These are phyloP conservation scores for Cavia porcellus DNA, from an alignment of 2,113 vertebrate genomes.

Conservation along the genomic window DNA sequence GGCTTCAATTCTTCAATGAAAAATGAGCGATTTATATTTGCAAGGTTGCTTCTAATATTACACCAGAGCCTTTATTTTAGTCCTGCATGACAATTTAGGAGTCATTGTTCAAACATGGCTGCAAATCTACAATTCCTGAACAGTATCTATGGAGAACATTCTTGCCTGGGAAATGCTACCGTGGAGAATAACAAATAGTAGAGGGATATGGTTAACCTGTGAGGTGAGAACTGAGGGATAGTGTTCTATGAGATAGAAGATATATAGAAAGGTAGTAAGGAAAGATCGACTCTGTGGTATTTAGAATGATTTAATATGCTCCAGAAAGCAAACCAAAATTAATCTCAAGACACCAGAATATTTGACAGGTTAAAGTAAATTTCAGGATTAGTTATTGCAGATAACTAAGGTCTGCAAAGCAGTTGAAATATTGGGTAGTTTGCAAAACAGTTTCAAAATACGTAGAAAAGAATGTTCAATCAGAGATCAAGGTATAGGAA, in stretches of 20 bases:
- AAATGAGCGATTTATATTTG: background rate
- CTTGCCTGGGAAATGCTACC: background rate
- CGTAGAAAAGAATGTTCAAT: background rate
- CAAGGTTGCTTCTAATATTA: background rate
- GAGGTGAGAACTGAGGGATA: background rate
- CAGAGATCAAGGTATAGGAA: background rate
- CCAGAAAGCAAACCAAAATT: background rate
- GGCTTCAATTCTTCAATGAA: background rate
- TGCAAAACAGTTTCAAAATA: background rate
- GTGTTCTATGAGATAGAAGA: background rate
- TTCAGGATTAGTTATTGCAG: background rate
- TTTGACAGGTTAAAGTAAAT: background rate
- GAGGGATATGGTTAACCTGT: background rate
- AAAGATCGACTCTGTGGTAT: background rate
- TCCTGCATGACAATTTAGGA: background rate
- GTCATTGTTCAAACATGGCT: conserved; percentile 27
- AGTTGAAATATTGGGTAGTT: background rate
- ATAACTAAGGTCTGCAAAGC: background rate
- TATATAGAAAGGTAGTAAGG: rapidly evolving
- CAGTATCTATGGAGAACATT: background rate
- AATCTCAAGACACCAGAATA: background rate
- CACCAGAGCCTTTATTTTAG: background rate
- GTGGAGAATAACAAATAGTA: background rate
- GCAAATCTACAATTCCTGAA: background rate
- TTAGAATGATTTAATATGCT: conserved; percentile 16